Evolutionary conservation across 2,888 invertebrate genomes (phyloP).

Genomic region (Patella pellucida): DNA sequence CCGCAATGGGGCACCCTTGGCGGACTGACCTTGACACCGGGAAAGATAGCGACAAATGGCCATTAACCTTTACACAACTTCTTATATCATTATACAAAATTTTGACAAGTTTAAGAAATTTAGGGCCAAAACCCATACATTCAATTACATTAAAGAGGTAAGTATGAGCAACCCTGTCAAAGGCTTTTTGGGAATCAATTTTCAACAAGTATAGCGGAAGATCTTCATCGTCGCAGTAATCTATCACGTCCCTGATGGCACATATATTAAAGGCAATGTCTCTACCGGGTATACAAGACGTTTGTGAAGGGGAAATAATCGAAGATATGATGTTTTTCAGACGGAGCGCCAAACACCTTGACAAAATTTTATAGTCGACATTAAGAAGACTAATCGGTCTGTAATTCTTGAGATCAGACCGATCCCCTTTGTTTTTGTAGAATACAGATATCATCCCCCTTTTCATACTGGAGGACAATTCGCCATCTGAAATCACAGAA

Average conservation of each 20-base stretch:
- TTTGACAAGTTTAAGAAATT: slow-evolving; percentile 38
- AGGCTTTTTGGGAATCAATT: slow-evolving; percentile 48
- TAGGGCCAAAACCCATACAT: slow-evolving; percentile 39
- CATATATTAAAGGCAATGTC: slow-evolving; percentile 43
- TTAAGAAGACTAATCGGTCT: slow-evolving; percentile 44
- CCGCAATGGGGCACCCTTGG: background rate
- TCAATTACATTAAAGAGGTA: slow-evolving; percentile 37
- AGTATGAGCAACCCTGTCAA: slow-evolving; percentile 41
- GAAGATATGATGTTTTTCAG: slow-evolving; percentile 30
- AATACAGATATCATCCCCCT: slow-evolving; percentile 30
- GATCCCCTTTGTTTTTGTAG: slow-evolving; percentile 37
- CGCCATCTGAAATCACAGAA: slow-evolving; percentile 23
- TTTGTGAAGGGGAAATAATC: slow-evolving; percentile 39
- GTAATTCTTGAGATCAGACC: slow-evolving; percentile 36
- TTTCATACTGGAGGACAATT: slow-evolving; percentile 25
- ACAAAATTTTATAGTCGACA: slow-evolving; percentile 43
- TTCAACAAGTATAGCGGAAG: slow-evolving; percentile 33
- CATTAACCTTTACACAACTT: slow-evolving; percentile 39
- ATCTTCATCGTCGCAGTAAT: slow-evolving; percentile 40
- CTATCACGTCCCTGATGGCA: slow-evolving; percentile 35
- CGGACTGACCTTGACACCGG: background rate
- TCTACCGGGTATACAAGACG: slow-evolving; percentile 38
- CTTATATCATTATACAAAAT: slow-evolving; percentile 38
- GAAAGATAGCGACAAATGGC: slow-evolving; percentile 31
- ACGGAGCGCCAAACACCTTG: slow-evolving; percentile 37